These are phyloP conservation scores for Eueremaeus valkanovi DNA, from an alignment of 2,888 invertebrate species.

Conservation along the genomic window DNA sequence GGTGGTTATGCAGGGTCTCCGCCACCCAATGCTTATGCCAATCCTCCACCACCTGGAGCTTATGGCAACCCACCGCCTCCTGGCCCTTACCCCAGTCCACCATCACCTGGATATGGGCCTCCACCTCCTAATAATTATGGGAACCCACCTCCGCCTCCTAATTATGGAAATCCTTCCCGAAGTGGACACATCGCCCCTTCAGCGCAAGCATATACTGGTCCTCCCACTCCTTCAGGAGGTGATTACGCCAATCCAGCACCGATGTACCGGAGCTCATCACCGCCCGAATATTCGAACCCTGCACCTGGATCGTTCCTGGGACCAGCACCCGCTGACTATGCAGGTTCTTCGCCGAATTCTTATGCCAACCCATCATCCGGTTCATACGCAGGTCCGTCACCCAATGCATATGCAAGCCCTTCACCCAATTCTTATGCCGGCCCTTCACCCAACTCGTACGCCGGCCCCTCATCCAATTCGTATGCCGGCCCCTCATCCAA, in stretches of 20 bases:
- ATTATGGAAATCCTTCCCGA: background rate
- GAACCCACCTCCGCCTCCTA: background rate
- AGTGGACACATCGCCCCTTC: background rate
- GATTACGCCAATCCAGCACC: background rate
- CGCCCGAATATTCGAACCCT: no score
- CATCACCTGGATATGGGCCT: background rate
- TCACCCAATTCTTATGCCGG: background rate
- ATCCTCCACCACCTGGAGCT: background rate
- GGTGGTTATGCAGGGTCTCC: background rate
- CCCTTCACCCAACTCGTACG: background rate
- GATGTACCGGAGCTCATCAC: no score
- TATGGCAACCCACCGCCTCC: background rate
- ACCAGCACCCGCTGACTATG: background rate
- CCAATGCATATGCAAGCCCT: background rate
- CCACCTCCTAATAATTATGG: background rate
- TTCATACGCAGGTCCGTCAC: no score
- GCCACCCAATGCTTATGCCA: background rate
- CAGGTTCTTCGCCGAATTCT: background rate
- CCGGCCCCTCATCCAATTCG: no score
- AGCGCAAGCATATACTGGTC: background rate
- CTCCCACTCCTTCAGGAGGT: background rate
- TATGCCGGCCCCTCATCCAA: no score
- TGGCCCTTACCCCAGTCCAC: background rate
- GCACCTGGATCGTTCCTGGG: background rate
- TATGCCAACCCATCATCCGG: background rate